Conservation (phyloP, 2,113 vertebrate genomes). For the Ancistrus triradiatus region DNA sequence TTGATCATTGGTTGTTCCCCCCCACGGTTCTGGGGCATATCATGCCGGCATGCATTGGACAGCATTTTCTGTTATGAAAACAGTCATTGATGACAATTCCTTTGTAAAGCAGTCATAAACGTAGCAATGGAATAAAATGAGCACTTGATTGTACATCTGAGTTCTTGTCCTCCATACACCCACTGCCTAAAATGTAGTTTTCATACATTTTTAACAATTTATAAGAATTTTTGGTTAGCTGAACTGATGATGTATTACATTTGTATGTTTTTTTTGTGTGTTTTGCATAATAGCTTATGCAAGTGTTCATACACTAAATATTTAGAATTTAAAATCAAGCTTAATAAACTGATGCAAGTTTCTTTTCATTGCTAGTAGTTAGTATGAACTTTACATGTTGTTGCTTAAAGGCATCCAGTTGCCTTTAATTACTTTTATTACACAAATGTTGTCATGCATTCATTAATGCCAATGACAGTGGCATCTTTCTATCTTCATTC, state of each 20-base stretch:
- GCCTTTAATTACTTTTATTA: slow-evolving; percentile 1
- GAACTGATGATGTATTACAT: not conserved
- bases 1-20: too few species aligned
- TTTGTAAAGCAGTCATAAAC: not conserved
- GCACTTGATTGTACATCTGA: slow-evolving; percentile 12
- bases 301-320: slow-evolving; percentile 41
- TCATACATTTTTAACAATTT: not conserved
- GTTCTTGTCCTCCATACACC: not conserved
- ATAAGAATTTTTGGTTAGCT: slow-evolving; percentile 24
- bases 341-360: slow-evolving; percentile 17
- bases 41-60: too few species aligned
- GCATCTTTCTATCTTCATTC: too few species aligned
- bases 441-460: not conserved
- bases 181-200: not conserved
- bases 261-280: slow-evolving; percentile 30
- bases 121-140: slow-evolving; percentile 2
- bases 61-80: too few species aligned
- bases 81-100: too few species aligned
- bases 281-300: slow-evolving; percentile 40
- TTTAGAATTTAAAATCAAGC: slow-evolving; percentile 30
- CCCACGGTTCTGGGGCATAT: too few species aligned
- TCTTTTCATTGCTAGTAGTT: slow-evolving; percentile 20
- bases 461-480: too few species aligned
- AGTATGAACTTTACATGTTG: slow-evolving; percentile 12
- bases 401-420: not conserved